Base-by-base conservation (phyloP, 2,888 invertebrate species). In the Conchocele bisecta region DNA sequence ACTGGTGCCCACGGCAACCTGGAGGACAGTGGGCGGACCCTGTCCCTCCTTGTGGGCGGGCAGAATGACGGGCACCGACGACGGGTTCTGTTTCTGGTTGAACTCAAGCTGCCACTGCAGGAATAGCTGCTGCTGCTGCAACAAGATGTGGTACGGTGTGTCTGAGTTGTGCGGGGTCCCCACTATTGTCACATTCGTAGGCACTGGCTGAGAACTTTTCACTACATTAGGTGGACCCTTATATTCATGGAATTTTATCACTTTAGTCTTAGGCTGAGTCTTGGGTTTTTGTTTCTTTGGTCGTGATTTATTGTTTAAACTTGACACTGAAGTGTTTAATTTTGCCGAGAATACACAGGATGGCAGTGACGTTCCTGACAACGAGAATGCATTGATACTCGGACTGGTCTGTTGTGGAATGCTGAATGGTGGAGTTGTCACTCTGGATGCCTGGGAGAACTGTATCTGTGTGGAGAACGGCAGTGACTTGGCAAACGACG, bases 221-320 rank as follows among this genome's bases (percentile, higher is more conserved):
- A 96, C 96, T 20, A 97, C 96, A 92, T 94, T 96, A 76, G 98
- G 97, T 57, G 90, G 90, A 61, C 90, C 91, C 79, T 97, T 97
- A 91, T 97, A 97, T 92, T 98, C 98, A 92, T 98, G 98, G 92
- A 98, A 98, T 92, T 98, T 98, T 86, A 98, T 98, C 61, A 96
- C 96, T 83, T 96, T 94, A 22, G 95, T 93, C 91, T 97, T 97
- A 0, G 96, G 95, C 64, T 94, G 93, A 94, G 94, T 83, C 91
- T 96, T 96, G 41, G 95, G 94, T 90, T 96, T 96, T 22, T 94
- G 94, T 90, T 96, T 96, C 90, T 96, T 97, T 86, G 82, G 86
- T 61, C 88, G 79, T 33, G 79, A 68, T 67, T 84, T 81, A 41
- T 67, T 79, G 77, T 74, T 76, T 48, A 69, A 79, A 46, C 71